These are phyloP conservation scores for Taphrorychus bicolor DNA, from an alignment of 2,888 invertebrate species.

Conservation along the genomic window DNA sequence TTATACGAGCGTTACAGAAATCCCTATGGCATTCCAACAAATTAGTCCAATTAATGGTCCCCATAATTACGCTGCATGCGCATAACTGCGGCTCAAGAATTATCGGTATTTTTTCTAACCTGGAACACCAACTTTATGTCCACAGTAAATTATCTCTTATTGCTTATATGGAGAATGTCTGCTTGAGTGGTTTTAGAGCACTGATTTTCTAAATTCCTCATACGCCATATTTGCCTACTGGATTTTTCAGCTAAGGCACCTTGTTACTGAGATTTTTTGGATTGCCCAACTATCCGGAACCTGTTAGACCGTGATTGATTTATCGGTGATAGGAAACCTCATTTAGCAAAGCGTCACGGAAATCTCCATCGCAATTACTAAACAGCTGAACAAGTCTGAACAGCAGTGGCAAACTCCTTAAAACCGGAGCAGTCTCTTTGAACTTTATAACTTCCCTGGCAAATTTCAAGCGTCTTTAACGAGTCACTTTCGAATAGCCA, in stretches of 20 bases:
- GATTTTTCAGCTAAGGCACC: background rate
- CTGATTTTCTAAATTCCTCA: conserved; percentile 13
- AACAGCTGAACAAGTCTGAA: background rate
- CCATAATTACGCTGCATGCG: conserved; percentile 14
- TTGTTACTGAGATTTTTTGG: background rate
- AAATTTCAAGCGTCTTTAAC: conserved; percentile 35
- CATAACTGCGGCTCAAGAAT: conserved; percentile 21
- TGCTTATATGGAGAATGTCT: conserved; percentile 9
- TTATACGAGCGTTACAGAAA: background rate
- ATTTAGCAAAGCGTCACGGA: too few species aligned
- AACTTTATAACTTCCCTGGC: conserved; percentile 10
- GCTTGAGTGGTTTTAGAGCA: conserved; percentile 16
- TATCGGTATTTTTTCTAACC: background rate
- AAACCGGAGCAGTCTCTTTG: background rate
- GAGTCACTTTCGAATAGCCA: conserved; percentile 27
- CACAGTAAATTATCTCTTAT: conserved; percentile 15
- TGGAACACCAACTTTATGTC: conserved; percentile 1
- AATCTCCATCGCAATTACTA: background rate
- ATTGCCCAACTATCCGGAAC: background rate
- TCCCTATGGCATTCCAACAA: conserved; percentile 3
- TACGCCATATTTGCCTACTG: background rate
- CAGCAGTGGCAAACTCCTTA: background rate
- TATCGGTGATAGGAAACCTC: background rate
- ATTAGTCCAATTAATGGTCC: conserved; percentile 15
- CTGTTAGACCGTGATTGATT: background rate